Evolutionary conservation across 2,797 vertebrate genomes (phyloP).

Genomic region (Schizopygopsis pylzovi): DNA sequence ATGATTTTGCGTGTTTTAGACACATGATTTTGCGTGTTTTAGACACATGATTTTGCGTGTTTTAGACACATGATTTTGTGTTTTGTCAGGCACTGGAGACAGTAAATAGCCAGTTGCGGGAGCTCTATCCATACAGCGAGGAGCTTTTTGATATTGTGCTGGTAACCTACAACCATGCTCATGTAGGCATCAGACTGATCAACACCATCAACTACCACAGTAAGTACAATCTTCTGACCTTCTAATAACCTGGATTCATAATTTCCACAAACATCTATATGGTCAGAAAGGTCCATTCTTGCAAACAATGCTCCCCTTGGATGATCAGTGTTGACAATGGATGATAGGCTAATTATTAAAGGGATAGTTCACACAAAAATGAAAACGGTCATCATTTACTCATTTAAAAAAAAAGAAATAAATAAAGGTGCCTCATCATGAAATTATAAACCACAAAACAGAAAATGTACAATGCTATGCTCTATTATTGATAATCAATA

Average conservation of each 20-base stretch:
- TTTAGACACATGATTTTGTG: neutral
- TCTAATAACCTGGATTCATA: neutral
- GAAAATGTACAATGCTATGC: neutral
- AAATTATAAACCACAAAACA: neutral
- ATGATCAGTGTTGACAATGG: neutral
- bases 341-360: neutral
- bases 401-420: neutral
- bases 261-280: neutral
- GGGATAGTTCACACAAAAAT: neutral
- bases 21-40: no score
- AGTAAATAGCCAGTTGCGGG: slow-evolving; percentile 85
- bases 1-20: no score
- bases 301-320: neutral
- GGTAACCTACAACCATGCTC: slow-evolving; percentile 97
- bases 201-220: slow-evolving; percentile 99
- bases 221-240: slow-evolving; percentile 70
- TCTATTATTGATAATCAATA: neutral
- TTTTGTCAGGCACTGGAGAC: slow-evolving; percentile 87
- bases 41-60: no score
- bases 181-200: slow-evolving; percentile 95
- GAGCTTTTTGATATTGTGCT: slow-evolving; percentile 96
- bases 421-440: neutral
- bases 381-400: neutral
- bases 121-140: slow-evolving; percentile 92
- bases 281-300: neutral